A percentile compares a stretch with the other conserved stretches of the same genome.
Evolutionary conservation across 2,113 vertebrate genomes (phyloP).

Genomic region (Periophthalmodon schlosseri): DNA sequence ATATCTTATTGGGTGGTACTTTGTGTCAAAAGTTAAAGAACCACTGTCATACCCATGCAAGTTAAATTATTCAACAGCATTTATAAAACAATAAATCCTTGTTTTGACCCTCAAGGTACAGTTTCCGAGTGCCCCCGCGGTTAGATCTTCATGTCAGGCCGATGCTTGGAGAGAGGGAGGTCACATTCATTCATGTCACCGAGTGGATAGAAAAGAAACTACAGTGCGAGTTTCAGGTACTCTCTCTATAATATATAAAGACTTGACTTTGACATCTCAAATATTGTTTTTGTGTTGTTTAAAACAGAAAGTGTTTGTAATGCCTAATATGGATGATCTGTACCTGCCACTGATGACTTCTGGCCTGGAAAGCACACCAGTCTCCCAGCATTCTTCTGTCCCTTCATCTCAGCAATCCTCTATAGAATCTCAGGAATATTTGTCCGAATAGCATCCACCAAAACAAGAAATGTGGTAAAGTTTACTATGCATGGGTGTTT

Average conservation of each 20-base stretch:
- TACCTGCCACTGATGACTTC: constrained; percentile 85
- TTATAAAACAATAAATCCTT: not conserved
- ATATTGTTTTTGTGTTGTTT: not conserved
- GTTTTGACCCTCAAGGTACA: constrained; percentile 76
- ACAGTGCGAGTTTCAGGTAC: constrained; percentile 86
- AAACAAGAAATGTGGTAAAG: not conserved
- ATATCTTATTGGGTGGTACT: not conserved
- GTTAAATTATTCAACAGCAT: not conserved
- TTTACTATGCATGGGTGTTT: constrained; percentile 1
- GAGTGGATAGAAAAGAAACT: constrained; percentile 88
- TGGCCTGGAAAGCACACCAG: constrained; percentile 71
- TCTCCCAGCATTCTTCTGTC: constrained; percentile 67
- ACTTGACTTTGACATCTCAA: not conserved
- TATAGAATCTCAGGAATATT: constrained; percentile 60
- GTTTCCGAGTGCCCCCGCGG: constrained; percentile 81
- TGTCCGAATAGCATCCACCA: constrained; percentile 52
- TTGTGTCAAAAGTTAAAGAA: not conserved
- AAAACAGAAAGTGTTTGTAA: constrained; percentile 85
- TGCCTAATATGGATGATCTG: constrained; percentile 89
- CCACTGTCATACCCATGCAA: not conserved
- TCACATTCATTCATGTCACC: constrained; percentile 83
- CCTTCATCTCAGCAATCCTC: constrained; percentile 68
- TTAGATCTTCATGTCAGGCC: constrained; percentile 84
- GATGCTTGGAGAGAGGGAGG: constrained; percentile 84
- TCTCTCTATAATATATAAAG: not conserved